Conservation (phyloP, 2,888 invertebrate genomes). For the Patella pellucida region DNA sequence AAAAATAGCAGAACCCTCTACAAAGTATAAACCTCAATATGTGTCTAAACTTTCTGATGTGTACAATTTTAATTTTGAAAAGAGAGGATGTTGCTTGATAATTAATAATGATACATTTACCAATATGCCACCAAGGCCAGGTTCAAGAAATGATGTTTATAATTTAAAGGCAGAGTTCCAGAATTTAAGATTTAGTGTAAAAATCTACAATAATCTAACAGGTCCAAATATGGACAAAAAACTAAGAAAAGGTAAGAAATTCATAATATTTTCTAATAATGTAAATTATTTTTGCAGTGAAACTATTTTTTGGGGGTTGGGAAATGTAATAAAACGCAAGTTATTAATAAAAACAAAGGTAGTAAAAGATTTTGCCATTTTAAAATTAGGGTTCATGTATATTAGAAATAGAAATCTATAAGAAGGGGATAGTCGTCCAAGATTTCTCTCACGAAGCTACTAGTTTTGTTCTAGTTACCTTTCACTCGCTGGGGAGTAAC, state of each 20-base stretch:
- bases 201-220: constrained; percentile 28
- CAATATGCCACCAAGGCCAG: constrained; percentile 28
- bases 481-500: too few species aligned
- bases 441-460: too few species aligned
- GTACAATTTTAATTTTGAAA: constrained; percentile 31
- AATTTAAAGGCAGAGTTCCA: constrained; percentile 28
- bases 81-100: constrained; percentile 37
- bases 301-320: too few species aligned
- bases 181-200: constrained; percentile 32
- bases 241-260: constrained; percentile 32
- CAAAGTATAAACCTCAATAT: background rate
- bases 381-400: too few species aligned
- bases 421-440: too few species aligned
- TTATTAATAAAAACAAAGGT: too few species aligned
- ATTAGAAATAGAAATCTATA: too few species aligned
- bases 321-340: too few species aligned
- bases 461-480: too few species aligned
- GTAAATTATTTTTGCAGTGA: too few species aligned
- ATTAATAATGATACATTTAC: constrained; percentile 40
- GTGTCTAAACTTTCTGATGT: constrained; percentile 14
- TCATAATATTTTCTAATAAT: too few species aligned
- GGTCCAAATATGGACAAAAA: constrained; percentile 25
- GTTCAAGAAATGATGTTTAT: constrained; percentile 28
- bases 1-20: background rate
- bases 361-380: too few species aligned